These are phyloP conservation scores for Saturnia pavonia DNA, from an alignment of 2,888 invertebrate genomes.

Conservation along the genomic window DNA sequence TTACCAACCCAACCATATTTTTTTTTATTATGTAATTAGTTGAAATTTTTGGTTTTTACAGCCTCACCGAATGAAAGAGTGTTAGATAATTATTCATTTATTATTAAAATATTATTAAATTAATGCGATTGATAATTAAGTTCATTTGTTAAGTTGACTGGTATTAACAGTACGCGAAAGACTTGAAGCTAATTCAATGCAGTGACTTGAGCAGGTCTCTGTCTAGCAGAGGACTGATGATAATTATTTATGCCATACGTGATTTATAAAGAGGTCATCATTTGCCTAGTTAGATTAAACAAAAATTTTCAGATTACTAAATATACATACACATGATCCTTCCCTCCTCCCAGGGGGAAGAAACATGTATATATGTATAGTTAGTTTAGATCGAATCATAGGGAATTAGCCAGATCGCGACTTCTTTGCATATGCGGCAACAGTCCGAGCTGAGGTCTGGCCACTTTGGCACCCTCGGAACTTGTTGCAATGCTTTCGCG, in stretches of 20 bases:
- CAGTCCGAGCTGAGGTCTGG: too few relatives aligned
- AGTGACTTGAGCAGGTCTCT: background rate
- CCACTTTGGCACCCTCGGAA: too few relatives aligned
- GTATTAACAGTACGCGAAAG: background rate
- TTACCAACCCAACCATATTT: too few relatives aligned
- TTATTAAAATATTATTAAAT: background rate
- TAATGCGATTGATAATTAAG: background rate
- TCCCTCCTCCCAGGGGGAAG: too few relatives aligned
- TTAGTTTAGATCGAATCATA: too few relatives aligned
- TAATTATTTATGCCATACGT: background rate
- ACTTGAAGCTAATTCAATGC: background rate
- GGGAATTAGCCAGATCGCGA: too few relatives aligned
- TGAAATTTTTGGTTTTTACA: background rate
- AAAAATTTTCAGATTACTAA: too few relatives aligned
- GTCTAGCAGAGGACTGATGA: background rate
- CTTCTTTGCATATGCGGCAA: too few relatives aligned
- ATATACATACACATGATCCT: too few relatives aligned
- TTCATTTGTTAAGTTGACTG: background rate
- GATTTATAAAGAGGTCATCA: background rate
- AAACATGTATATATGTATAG: too few relatives aligned
- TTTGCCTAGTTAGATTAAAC: background rate
- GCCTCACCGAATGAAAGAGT: background rate
- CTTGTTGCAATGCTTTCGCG: too few relatives aligned
- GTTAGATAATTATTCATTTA: background rate
- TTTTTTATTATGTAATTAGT: background rate